Conservation (phyloP, 2,113 vertebrate genomes). For the Neomonachus schauinslandi region DNA sequence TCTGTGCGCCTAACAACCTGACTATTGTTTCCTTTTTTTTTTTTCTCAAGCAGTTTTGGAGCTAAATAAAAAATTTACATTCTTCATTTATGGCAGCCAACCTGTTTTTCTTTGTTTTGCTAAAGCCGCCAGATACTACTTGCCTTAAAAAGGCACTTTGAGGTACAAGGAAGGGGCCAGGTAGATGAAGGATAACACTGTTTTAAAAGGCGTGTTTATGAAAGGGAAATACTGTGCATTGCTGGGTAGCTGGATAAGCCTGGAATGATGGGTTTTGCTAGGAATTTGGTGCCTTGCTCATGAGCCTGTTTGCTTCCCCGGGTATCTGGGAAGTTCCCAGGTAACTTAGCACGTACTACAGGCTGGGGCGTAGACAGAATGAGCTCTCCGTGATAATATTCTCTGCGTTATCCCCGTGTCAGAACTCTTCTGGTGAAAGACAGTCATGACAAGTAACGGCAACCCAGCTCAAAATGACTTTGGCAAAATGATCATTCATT, state of each 20-base stretch:
- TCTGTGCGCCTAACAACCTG: not conserved
- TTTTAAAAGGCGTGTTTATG: not conserved
- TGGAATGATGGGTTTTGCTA: not conserved
- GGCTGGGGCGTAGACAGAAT: accelerated
- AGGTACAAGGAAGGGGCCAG: not conserved
- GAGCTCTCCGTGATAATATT: no score
- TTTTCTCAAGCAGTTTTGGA: slow-evolving; percentile 18
- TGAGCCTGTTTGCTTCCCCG: not conserved
- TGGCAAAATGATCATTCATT: not conserved
- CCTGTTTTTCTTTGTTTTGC: not conserved
- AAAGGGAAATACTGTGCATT: not conserved
- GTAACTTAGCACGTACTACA: accelerated
- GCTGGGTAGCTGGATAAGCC: not conserved
- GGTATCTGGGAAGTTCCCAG: not conserved
- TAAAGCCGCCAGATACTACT: not conserved
- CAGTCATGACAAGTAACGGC: not conserved
- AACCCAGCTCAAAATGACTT: not conserved
- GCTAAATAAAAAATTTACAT: not conserved
- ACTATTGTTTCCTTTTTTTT: not conserved
- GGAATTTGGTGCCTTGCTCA: not conserved
- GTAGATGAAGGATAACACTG: not conserved
- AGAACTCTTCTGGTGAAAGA: not conserved
- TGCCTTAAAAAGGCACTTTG: slow-evolving; percentile 29
- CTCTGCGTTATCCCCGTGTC: not conserved
- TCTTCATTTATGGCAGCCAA: not conserved